Base-by-base conservation (phyloP, 1,140 invertebrate genomes). In the Penaeus vannamei region DNA sequence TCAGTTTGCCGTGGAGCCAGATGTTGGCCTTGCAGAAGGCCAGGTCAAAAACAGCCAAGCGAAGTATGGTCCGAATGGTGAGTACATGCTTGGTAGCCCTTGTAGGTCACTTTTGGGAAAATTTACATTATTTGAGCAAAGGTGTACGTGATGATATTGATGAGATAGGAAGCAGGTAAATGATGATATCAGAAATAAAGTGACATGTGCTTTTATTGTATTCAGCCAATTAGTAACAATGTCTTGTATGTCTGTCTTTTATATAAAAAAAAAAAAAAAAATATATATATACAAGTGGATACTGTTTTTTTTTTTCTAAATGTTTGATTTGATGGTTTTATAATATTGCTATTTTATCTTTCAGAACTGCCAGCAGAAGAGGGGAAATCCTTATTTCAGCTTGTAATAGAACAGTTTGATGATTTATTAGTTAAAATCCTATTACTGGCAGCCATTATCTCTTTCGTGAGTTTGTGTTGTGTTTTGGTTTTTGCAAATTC, bases 381-480 rank as follows among this genome's bases (percentile, higher is more conserved):
- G 90, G 93, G 97, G 93, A 98, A 98, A 94, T 96, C 98, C 93
- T 96, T 99, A 94, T 99, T 98, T 98, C 98, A 99, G 95, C 95
- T 99, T 94, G 98, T 99, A 93, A 95, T 99, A 95, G 99, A 99
- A 95, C 99, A 99, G 95, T 99, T 99, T 94, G 99, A 99, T 95
- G 99, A 99, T 96, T 96, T 99, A 93, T 96, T 99, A 96, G 99
- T 99, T 93, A 99, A 99, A 96, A 99, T 99, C 96, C 96, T 99
- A 95, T 96, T 99, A 93, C 96, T 99, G 96, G 99, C 99, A 93
- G 99, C 99, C 95, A 98, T 99, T 95, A 99, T 99, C 95, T 99
- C 99, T 94, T 99, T 99, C 95, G 99, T 99, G 96, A 98, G 98
- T 99, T 92, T 76, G 53, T 1, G 14, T 14, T 53, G 53, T 53